Evolutionary conservation across 64 coral and sea anemone genomes (phyloP).

Genomic region (Pocillopora damicornis): DNA sequence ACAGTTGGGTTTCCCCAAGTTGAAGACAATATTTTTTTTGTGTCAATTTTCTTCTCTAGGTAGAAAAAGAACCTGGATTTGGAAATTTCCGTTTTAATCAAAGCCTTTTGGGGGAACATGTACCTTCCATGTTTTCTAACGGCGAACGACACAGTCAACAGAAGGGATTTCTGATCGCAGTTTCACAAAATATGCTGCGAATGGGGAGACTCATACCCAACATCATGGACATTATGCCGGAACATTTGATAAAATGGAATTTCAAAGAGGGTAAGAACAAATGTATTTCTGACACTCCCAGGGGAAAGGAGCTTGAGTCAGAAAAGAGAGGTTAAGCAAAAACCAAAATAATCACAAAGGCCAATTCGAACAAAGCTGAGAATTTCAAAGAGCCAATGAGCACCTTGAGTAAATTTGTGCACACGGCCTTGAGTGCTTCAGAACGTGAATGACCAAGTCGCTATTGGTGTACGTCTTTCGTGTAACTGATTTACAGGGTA

Average conservation of each 20-base stretch:
- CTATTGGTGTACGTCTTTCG: too few relatives aligned
- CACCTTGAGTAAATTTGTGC: too few relatives aligned
- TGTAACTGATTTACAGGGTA: too few relatives aligned
- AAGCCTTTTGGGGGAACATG: conserved; percentile 60
- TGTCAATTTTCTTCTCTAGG: conserved; percentile 30
- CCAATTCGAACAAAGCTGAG: too few relatives aligned
- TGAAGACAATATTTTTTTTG: too few relatives aligned
- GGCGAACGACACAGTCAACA: conserved; percentile 60
- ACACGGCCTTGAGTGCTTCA: too few relatives aligned
- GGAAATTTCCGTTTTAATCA: conserved; percentile 85
- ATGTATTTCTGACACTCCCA: neutral
- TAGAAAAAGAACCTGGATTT: conserved; percentile 79
- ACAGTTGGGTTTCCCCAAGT: too few relatives aligned
- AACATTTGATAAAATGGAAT: conserved; percentile 90
- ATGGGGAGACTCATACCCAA: conserved; percentile 60
- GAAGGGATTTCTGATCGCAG: conserved; percentile 70
- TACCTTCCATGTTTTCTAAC: conserved; percentile 87
- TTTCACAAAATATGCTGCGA: conserved; percentile 62
- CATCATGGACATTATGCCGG: conserved; percentile 92
- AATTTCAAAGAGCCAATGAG: too few relatives aligned
- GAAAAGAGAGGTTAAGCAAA: too few relatives aligned
- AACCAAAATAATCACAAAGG: too few relatives aligned
- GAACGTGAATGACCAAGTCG: too few relatives aligned
- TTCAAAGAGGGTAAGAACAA: conserved; percentile 76
- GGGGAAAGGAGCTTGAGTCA: too few relatives aligned